A percentile compares a stretch with the other conserved stretches of the same genome.
Conservation (phyloP, 2,113 vertebrate genomes). For the Hippopotamus amphibius region DNA sequence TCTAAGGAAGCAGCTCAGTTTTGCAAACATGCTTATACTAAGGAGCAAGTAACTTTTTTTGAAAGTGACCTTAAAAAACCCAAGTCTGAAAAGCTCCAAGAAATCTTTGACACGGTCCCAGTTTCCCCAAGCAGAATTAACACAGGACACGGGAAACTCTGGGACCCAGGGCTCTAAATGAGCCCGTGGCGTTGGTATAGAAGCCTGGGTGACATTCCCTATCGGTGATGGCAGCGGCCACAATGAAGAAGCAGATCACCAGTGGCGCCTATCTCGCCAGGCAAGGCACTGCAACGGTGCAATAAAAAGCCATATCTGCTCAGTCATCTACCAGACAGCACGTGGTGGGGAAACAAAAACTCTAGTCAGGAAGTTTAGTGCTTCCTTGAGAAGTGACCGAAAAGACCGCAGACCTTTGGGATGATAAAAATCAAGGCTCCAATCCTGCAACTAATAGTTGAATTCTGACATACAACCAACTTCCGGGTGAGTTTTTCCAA, state of each 20-base stretch:
- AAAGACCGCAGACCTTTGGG: neutral
- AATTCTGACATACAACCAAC: neutral
- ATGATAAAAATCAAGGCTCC: neutral
- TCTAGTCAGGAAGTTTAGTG: neutral
- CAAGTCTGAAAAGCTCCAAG: conserved; percentile 40
- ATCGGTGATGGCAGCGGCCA: neutral
- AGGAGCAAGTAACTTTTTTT: conserved; percentile 22
- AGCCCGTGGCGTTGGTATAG: neutral
- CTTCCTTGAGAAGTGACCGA: neutral
- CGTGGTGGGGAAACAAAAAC: neutral
- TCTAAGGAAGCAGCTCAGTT: neutral
- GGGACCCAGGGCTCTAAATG: neutral
- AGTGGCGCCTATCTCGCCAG: neutral
- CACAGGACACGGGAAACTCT: neutral
- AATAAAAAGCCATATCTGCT: neutral
- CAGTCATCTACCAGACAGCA: neutral
- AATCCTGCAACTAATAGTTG: neutral
- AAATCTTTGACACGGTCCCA: neutral
- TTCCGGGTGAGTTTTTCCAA: neutral
- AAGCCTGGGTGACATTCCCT: neutral
- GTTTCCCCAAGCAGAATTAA: neutral
- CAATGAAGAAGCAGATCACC: neutral
- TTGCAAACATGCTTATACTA: conserved; percentile 17
- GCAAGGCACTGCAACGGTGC: neutral
- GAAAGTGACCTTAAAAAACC: conserved; percentile 17